Percentiles rank a stretch among this genome's conserved stretches.
Evolutionary conservation across 2,113 vertebrate genomes (phyloP).

Genomic region (Illadopsis cleaveri): DNA sequence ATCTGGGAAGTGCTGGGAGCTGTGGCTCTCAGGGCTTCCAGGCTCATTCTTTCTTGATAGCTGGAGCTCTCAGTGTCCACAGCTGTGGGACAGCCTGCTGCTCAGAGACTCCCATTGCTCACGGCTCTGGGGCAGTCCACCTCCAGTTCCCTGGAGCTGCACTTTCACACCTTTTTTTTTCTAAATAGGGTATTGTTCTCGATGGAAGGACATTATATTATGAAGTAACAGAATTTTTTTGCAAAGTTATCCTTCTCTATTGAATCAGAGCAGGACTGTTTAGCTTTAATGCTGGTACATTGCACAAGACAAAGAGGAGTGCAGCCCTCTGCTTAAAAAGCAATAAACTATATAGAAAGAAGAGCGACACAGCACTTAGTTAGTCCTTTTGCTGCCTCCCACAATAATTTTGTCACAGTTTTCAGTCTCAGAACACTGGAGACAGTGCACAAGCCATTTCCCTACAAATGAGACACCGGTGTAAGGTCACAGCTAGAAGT

Average conservation of each 20-base stretch:
- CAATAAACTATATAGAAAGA: neutral
- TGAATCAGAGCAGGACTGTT: neutral
- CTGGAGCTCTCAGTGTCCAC: neutral
- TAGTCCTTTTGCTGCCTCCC: neutral
- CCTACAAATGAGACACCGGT: neutral
- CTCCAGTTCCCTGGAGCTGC: neutral
- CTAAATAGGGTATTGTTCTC: neutral
- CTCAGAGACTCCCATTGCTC: neutral
- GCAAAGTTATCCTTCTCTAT: neutral
- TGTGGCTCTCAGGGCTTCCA: constrained; percentile 23
- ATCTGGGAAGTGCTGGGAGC: constrained; percentile 42
- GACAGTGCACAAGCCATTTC: neutral
- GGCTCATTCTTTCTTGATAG: neutral
- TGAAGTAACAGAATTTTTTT: neutral
- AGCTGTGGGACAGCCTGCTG: neutral
- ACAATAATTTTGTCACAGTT: neutral
- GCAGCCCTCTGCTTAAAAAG: neutral
- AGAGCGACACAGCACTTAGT: neutral
- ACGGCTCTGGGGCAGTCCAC: neutral
- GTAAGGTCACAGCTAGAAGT: neutral
- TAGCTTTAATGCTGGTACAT: neutral
- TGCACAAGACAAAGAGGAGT: neutral
- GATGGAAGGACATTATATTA: neutral
- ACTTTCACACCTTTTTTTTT: neutral
- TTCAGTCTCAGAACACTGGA: neutral